Conservation (phyloP, 2,888 invertebrate species). For the Metopia argyrocephala region DNA sequence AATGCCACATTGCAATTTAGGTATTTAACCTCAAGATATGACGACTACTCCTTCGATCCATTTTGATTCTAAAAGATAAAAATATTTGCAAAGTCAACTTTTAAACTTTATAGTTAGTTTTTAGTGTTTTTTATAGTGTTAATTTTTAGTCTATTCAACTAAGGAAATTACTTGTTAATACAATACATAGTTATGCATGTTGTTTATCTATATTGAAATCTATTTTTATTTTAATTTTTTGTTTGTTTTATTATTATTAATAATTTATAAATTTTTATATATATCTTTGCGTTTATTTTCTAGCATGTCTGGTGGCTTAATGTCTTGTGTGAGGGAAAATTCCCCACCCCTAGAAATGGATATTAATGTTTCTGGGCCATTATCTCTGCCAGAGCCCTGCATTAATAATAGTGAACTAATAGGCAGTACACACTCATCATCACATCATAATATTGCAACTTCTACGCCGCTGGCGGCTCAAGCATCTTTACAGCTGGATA, state of each 20-base stretch:
- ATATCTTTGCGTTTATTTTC: conserved; percentile 45
- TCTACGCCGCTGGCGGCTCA: conserved; percentile 70
- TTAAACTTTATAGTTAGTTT: too few species aligned
- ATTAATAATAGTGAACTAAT: conserved; percentile 63
- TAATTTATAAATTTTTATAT: conserved; percentile 1
- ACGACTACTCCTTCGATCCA: too few species aligned
- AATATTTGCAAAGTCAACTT: too few species aligned
- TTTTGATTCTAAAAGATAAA: too few species aligned
- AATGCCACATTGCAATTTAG: too few species aligned
- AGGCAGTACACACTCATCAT: conserved; percentile 62
- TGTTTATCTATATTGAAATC: not conserved
- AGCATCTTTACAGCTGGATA: conserved; percentile 62
- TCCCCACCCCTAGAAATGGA: conserved; percentile 78
- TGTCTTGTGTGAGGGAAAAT: conserved; percentile 79
- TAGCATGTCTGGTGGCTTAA: conserved; percentile 78
- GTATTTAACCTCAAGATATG: too few species aligned
- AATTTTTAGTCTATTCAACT: not conserved
- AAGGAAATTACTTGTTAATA: conserved; percentile 37
- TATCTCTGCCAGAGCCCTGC: conserved; percentile 73
- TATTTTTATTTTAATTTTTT: not conserved
- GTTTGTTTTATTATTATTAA: conserved; percentile 11
- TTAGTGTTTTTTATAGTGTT: not conserved
- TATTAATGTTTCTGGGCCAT: conserved; percentile 71
- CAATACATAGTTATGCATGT: too few species aligned
- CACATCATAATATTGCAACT: conserved; percentile 66